phyloP scores from a whole-genome alignment of 2,888 invertebrate species.

The Hypercompe scribonia region DNA sequence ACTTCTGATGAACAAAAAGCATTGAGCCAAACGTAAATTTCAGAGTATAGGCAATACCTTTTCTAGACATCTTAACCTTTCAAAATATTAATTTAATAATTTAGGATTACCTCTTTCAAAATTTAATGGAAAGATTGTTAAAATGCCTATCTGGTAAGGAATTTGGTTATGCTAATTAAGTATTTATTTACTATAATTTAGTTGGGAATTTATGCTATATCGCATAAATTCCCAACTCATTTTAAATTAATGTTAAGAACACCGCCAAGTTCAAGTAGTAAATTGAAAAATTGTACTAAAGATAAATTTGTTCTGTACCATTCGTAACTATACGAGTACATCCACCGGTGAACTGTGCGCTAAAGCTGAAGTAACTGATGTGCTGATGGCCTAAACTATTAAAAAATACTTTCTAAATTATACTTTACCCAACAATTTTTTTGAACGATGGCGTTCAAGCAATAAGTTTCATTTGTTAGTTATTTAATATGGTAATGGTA shows the following conservation, averaged over 20 bases:
- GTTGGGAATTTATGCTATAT: too few species aligned
- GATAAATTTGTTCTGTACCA: background rate
- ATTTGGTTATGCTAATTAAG: too few species aligned
- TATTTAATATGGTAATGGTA: background rate
- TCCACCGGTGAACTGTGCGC: background rate
- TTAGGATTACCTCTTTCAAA: too few species aligned
- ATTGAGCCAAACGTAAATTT: background rate
- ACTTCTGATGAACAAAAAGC: background rate
- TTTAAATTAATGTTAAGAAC: background rate
- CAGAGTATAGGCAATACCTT: background rate
- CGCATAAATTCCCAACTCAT: too few species aligned
- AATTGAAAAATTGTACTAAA: too few species aligned
- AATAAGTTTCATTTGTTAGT: background rate
- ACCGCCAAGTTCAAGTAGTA: background rate
- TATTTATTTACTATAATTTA: too few species aligned
- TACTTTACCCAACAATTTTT: too few species aligned
- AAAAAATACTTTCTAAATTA: too few species aligned
- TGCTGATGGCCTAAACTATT: background rate
- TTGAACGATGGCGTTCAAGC: background rate
- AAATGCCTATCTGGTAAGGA: too few species aligned
- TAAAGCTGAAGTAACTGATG: background rate
- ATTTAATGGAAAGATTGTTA: too few species aligned
- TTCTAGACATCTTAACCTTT: too few species aligned
- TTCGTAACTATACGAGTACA: background rate
- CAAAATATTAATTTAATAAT: too few species aligned